Percentiles rank a stretch among this genome's conserved stretches.
Conservation (phyloP, 2,888 invertebrate genomes). For the Gryllus longicercus region DNA sequence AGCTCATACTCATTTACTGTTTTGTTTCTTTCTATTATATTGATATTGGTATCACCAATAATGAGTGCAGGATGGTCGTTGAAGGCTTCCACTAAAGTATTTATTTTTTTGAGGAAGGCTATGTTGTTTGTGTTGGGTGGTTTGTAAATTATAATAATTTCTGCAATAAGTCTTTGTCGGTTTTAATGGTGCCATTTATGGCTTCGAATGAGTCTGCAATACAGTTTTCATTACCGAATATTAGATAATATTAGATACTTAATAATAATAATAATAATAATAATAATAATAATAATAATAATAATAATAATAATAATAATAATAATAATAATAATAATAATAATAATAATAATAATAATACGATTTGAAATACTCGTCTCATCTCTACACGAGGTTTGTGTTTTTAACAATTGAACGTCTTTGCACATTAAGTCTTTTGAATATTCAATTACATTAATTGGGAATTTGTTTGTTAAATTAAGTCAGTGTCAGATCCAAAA, state of each 20-base stretch:
- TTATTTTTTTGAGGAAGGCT: not conserved
- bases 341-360: no score
- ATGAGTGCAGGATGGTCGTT: not conserved
- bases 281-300: no score
- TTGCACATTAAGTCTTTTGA: no score
- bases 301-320: no score
- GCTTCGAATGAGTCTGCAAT: not conserved
- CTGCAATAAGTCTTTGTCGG: not conserved
- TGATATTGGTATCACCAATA: not conserved
- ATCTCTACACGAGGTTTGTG: no score
- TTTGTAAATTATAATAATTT: not conserved
- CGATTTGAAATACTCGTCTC: no score
- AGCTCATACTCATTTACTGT: not conserved
- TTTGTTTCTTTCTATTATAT: not conserved
- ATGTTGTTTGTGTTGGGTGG: not conserved
- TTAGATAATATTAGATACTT: not conserved
- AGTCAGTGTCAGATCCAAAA: no score
- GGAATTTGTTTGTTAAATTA: no score
- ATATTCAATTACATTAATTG: no score
- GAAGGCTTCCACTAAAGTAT: not conserved
- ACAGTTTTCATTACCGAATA: not conserved
- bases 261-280: no score
- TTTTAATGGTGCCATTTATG: not conserved
- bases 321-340: no score
- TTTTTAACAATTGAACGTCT: no score